Percentiles rank a stretch among this genome's conserved stretches.
Conservation (phyloP, 2,797 vertebrate genomes). For the Aeoliscus strigatus region DNA sequence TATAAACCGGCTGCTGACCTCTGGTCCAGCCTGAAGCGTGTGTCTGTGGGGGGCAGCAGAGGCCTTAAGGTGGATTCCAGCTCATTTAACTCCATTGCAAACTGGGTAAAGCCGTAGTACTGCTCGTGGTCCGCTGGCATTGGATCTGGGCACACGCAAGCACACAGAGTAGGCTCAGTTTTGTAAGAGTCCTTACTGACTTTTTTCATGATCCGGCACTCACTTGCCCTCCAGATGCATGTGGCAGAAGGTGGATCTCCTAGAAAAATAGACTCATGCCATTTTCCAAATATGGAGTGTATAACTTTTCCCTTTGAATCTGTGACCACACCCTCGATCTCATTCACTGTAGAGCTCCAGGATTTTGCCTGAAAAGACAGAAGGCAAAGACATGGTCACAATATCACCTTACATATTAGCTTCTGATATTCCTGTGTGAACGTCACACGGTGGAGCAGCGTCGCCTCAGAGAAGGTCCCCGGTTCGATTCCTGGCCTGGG, state of each 20-base stretch:
- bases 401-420: too few relatives aligned
- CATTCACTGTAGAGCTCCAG: conserved; percentile 86
- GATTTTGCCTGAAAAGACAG: conserved; percentile 81
- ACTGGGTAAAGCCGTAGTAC: conserved; percentile 95
- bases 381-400: background rate
- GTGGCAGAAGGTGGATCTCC: conserved; percentile 82
- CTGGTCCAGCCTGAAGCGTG: conserved; percentile 96
- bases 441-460: too few relatives aligned
- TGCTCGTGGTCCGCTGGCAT: conserved; percentile 87
- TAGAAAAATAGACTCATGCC: conserved; percentile 90
- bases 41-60: conserved; percentile 87
- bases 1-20: conserved; percentile 67
- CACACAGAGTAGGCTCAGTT: background rate
- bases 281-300: conserved; percentile 90
- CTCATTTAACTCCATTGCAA: conserved; percentile 93
- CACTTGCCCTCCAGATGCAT: conserved; percentile 94
- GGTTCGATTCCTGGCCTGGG: too few relatives aligned
- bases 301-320: conserved; percentile 80
- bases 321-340: conserved; percentile 87
- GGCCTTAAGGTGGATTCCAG: conserved; percentile 75
- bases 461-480: too few relatives aligned
- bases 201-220: conserved; percentile 54
- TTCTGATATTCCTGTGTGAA: background rate
- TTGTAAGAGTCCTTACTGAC: background rate
- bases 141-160: conserved; percentile 70